These are phyloP conservation scores for Cisticola juncidis DNA, from an alignment of 2,113 vertebrate species.

Conservation along the genomic window DNA sequence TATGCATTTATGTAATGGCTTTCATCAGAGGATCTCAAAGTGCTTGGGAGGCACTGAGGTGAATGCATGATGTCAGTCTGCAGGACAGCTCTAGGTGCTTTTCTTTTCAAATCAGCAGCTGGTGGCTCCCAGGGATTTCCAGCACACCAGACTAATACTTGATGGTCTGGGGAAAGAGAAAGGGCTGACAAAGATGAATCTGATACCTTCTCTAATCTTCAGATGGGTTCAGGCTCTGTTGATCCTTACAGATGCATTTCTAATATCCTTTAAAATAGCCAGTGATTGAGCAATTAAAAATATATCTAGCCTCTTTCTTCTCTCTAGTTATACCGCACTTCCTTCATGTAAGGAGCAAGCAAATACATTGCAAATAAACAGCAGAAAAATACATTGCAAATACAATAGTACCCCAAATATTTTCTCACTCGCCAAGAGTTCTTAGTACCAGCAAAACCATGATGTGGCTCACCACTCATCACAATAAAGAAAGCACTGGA, in stretches of 20 bases:
- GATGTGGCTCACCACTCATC: neutral
- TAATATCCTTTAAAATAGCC: neutral
- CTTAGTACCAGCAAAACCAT: neutral
- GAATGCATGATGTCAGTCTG: neutral
- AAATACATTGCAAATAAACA: neutral
- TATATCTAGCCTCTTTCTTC: neutral
- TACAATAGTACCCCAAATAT: neutral
- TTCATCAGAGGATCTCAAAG: neutral
- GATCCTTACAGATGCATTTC: neutral
- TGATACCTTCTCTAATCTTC: neutral
- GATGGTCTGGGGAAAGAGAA: neutral
- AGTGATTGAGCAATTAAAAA: neutral
- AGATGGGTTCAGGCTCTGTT: neutral
- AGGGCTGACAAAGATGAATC: neutral
- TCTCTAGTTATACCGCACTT: neutral
- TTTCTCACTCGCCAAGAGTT: neutral
- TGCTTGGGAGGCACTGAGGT: neutral
- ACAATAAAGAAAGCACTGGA: neutral
- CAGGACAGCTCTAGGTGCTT: neutral
- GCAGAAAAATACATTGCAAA: neutral
- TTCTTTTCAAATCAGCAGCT: neutral
- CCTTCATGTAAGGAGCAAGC: neutral
- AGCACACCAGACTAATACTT: neutral
- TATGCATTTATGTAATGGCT: conserved; percentile 41
- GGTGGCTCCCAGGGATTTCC: neutral